phyloP scores from a whole-genome alignment of 2,888 invertebrate genomes.

The Mactromeris polynyma region DNA sequence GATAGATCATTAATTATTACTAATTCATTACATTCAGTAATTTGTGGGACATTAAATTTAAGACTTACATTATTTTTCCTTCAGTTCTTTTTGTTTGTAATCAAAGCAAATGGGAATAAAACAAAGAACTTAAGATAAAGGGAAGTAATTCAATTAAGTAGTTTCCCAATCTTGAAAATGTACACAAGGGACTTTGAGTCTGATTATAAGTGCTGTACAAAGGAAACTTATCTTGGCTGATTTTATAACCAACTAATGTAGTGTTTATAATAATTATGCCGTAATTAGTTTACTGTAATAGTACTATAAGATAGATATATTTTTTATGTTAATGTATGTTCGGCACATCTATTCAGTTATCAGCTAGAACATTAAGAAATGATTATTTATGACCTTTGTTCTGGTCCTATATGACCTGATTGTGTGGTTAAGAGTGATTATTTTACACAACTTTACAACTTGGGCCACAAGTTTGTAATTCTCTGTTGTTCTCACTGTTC shows the following conservation, averaged over 20 bases:
- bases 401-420: background rate
- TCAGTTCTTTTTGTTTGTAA: background rate
- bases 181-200: background rate
- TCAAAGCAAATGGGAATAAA: background rate
- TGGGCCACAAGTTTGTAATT: background rate
- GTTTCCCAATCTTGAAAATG: background rate
- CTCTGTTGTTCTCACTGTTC: background rate
- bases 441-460: background rate
- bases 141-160: background rate
- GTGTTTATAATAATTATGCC: background rate
- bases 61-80: background rate
- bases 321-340: background rate
- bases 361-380: background rate
- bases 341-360: background rate
- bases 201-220: background rate
- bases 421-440: background rate
- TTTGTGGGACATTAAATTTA: background rate
- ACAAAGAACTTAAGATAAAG: background rate
- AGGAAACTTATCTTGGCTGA: background rate
- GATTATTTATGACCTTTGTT: conserved; percentile 5
- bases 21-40: background rate
- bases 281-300: background rate
- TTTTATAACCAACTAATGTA: background rate
- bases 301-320: background rate
- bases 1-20: too few relatives aligned